Conservation (phyloP, 2,797 vertebrate species). For the Neomorphus geoffroyi region DNA sequence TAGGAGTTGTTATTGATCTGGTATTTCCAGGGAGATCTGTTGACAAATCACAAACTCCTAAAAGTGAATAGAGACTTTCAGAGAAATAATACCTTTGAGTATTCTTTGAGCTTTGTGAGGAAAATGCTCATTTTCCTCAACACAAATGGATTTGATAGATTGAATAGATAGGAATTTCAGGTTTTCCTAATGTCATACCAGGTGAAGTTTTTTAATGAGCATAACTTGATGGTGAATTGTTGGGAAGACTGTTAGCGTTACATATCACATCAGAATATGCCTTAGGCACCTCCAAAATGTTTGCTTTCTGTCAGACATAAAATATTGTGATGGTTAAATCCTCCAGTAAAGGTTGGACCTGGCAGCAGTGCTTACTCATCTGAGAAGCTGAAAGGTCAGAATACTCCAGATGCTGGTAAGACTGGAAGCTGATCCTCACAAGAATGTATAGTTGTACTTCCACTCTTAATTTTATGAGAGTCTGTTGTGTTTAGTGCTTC, state of each 20-base stretch:
- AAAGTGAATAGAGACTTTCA: background rate
- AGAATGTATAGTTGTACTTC: background rate
- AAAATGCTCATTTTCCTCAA: background rate
- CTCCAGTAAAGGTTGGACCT: conserved; percentile 82
- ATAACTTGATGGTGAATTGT: background rate
- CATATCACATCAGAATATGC: background rate
- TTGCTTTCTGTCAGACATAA: conserved; percentile 35
- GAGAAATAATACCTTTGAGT: background rate
- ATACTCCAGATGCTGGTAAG: conserved; percentile 72
- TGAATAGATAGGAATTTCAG: background rate
- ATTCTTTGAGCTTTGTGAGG: background rate
- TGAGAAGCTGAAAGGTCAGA: conserved; percentile 88
- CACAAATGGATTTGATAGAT: background rate
- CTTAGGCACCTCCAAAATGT: conserved; percentile 15
- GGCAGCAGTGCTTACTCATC: conserved; percentile 79
- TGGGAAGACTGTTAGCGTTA: background rate
- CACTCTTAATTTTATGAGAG: conserved; percentile 2
- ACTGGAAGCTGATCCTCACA: conserved; percentile 62
- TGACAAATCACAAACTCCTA: background rate
- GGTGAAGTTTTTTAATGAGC: background rate
- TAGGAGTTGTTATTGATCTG: background rate
- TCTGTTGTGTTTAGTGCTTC: conserved; percentile 47
- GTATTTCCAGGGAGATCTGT: background rate
- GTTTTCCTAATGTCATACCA: background rate
- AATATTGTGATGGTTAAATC: conserved; percentile 78